phyloP scores from a whole-genome alignment of 1,140 invertebrate species.

The Drosophila funebris region DNA sequence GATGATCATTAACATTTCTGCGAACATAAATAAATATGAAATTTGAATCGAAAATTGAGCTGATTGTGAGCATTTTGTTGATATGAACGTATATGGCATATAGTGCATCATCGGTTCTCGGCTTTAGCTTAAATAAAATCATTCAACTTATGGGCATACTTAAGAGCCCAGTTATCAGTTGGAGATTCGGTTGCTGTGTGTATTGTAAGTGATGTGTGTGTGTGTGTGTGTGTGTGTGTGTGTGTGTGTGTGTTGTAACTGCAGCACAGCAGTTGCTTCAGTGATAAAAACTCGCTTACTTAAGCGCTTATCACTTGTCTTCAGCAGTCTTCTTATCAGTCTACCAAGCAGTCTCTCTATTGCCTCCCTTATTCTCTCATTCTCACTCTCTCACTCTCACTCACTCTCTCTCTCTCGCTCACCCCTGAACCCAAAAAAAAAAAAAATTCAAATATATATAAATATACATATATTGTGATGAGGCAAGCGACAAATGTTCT shows the following conservation, averaged over 20 bases:
- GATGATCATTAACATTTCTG: neutral
- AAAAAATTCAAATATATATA: neutral
- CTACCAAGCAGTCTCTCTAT: too few relatives aligned
- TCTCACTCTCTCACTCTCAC: neutral
- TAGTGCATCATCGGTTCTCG: neutral
- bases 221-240: neutral
- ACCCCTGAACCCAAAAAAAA: neutral
- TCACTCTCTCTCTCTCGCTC: neutral
- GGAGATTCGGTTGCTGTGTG: neutral
- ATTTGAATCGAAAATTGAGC: neutral
- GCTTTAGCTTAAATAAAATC: neutral
- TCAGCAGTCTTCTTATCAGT: neutral
- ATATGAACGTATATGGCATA: neutral
- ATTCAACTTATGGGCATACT: neutral
- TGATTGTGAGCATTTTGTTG: neutral
- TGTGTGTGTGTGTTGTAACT: neutral
- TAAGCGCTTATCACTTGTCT: neutral
- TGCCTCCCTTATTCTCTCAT: neutral
- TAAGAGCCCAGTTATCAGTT: neutral
- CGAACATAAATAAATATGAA: neutral
- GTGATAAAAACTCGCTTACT: neutral
- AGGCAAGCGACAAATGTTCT: neutral
- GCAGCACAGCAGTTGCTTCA: neutral
- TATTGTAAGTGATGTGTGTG: neutral
- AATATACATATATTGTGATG: neutral